Evolutionary conservation across 2,797 vertebrate species (phyloP), one percentile per base, ranked within the genome.

Genomic region (Trichosurus vulpecula): DNA sequence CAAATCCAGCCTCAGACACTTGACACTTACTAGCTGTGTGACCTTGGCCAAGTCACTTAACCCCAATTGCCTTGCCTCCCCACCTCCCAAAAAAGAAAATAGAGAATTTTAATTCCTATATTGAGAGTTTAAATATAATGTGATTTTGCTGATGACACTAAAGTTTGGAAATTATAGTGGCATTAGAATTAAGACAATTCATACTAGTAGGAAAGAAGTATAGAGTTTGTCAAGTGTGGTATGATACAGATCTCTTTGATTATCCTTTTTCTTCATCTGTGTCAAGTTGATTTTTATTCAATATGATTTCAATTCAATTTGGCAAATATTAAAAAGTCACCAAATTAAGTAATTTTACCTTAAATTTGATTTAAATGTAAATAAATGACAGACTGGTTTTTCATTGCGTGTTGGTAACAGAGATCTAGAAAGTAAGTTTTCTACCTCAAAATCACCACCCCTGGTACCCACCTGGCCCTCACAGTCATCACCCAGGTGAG

Each of bases 61-160:
- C n/a, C n/a, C n/a, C n/a, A n/a, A n/a, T n/a, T n/a, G n/a, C n/a
- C n/a, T n/a, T n/a, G n/a, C n/a, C n/a, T n/a, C n/a, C n/a, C n/a
- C n/a, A n/a, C n/a, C n/a, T n/a, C n/a, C n/a, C n/a, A n/a, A n/a
- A n/a, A n/a, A n/a, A n/a, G n/a, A n/a, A n/a, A n/a, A n/a, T n/a
- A n/a, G n/a, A n/a, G n/a, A n/a, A 27, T 91, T 27, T 47, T 29
- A 13, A 29, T 6, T 56, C 13, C 41, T 14, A n/a, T 13, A 5
- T 56, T 41, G 25, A 41, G 4, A 35, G 13, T 92, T 55, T 93
- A 52, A 51, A 54, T 61, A 61, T 14, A 61, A 61, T 94, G 51
- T 94, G 96, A 97, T 55, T 90, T 61, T 30, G 93, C 19, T 54
- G 47, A 94, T 74, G 92, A 54, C 35, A 95, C 94, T 95, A 93